phyloP scores from a whole-genome alignment of 2,113 vertebrate genomes.

The Phrynocephalus versicolor region DNA sequence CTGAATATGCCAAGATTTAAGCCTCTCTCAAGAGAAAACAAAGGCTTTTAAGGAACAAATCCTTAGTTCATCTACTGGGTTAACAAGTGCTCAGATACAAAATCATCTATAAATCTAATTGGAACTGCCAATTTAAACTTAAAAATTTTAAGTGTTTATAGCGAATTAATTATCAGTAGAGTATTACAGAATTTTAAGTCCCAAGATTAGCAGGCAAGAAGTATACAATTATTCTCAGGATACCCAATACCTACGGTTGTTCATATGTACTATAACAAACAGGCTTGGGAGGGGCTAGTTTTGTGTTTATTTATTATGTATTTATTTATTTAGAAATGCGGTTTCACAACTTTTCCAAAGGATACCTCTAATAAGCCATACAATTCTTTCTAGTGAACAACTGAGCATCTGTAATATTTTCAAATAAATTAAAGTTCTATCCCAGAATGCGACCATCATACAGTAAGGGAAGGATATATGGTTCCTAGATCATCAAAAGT shows the following conservation, averaged over 20 bases:
- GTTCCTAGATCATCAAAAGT: not conserved
- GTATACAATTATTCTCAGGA: not conserved
- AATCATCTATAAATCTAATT: fast-evolving
- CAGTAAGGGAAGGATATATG: not conserved
- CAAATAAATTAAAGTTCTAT: not conserved
- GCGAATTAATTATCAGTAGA: not conserved
- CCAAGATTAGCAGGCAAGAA: not conserved
- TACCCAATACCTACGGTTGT: not conserved
- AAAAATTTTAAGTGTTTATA: not conserved
- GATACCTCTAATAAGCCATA: not conserved
- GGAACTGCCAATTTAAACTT: fast-evolving
- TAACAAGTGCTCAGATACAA: conserved; percentile 14
- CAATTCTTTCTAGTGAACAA: not conserved
- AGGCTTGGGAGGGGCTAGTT: not conserved
- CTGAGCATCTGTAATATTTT: not conserved
- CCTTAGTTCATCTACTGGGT: conserved; percentile 1
- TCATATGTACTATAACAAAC: not conserved
- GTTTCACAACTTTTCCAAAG: not conserved
- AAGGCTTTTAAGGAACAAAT: conserved; percentile 13
- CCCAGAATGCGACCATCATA: not conserved
- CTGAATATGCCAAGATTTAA: conserved; percentile 28
- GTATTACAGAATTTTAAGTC: not conserved
- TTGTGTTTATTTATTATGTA: too few relatives aligned
- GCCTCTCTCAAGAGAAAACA: conserved; percentile 32
- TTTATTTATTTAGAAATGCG: too few relatives aligned